Evolutionary conservation across 2,888 invertebrate species (phyloP), one percentile per base, ranked within the genome.

Genomic region (Mesoligia furuncula): DNA sequence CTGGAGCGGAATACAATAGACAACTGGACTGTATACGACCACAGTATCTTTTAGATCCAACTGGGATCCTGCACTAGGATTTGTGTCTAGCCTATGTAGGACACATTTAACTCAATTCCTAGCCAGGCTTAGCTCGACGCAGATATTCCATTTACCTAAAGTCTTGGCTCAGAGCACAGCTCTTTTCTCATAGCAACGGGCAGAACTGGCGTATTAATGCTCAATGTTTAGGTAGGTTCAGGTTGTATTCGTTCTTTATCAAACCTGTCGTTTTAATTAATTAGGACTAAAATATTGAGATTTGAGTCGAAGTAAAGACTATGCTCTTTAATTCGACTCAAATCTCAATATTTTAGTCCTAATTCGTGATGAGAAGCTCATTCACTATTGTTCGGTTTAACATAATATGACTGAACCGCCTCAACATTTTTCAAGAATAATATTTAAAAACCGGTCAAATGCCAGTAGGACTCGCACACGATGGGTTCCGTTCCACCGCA

Each of bases 61-160:
- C 51, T 31, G 36, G 61, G 31, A 70, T 70, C 27, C 61, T 27
- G 11, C 45, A 15, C 64, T 54, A 57, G 68, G 75, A 65, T 80
- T 70, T 67, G 67, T 66, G 54, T 42, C 48, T 24, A 80, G 72
- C 42, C 72, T 45, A 42, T 71, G 24, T 54, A 36, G 48, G 61
- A 62, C 71, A 67, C 65, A 80, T 80, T 70, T 83, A 80, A 71
- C 64, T 82, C 74, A 84, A 75, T 84, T 84, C 45, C 71, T 20
- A 65, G 75, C 36, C 71, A 71, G 67, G 62, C 62, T 84, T 48
- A 84, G 45, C 57, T 71, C 42, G 20, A 68, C 62, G 57, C 64
- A 72, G 74, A 73, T 74, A 78, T 79, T 74, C 42, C 15, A 64
- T 79, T 73, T 45, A 71, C 73, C 73, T 74, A 42, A 64, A 67